phyloP scores from a whole-genome alignment of 2,888 invertebrate genomes.

The Acheta domesticus region DNA sequence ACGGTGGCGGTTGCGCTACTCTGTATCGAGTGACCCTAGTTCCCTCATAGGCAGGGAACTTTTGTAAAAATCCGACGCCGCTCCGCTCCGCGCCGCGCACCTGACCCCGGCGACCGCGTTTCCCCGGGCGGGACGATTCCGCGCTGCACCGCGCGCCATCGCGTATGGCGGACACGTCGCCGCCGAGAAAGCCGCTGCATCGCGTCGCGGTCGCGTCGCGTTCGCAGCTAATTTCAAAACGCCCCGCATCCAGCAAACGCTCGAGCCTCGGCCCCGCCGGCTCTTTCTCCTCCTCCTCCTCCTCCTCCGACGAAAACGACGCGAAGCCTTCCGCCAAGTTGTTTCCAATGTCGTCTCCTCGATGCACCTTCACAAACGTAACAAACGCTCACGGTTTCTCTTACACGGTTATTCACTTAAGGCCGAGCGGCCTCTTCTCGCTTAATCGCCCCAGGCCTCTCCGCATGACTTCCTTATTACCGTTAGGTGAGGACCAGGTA shows the following conservation, averaged over 20 bases:
- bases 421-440: not conserved
- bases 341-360: not conserved
- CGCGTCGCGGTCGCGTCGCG: no score
- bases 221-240: not conserved
- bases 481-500: not conserved
- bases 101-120: no score
- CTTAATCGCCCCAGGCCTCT: no score
- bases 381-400: no score
- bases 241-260: not conserved
- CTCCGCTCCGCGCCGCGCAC: no score
- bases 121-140: no score
- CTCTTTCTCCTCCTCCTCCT: no score
- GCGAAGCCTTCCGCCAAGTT: not conserved
- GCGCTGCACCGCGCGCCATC: not conserved
- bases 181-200: not conserved
- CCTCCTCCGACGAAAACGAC: not conserved
- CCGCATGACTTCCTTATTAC: not conserved
- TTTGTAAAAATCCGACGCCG: no score
- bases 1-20: no score
- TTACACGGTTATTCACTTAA: not conserved
- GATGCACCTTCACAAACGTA: no score
- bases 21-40: no score
- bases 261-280: not conserved
- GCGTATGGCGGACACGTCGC: not conserved
- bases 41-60: no score